Evolutionary conservation across 2,797 vertebrate species (phyloP), one percentile per base, ranked within the genome.

Genomic region (Garrulus glandarius): DNA sequence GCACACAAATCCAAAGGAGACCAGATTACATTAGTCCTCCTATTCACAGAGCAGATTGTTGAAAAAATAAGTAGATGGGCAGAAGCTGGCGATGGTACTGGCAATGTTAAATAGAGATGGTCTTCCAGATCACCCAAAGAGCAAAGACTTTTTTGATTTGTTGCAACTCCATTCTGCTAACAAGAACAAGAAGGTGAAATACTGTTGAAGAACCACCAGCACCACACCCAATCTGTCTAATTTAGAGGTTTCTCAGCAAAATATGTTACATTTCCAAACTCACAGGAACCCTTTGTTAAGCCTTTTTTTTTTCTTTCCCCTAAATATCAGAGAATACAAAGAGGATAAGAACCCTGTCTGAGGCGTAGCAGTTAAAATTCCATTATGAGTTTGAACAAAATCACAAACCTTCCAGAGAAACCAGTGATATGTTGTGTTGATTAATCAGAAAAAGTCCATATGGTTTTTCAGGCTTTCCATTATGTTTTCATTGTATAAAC

Each of bases 161-260:
- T 80, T 95, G 72, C 19, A 89, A 20, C 39, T 87, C 80, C 65
- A 59, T 83, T 88, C 41, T 82, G 44, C 55, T 86, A 75, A 88
- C 39, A 84, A 70, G 57, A 77, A 75, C 46, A 53, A 72, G 43
- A 75, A 64, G 30, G 63, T 86, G 78, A 83, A 87, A 80, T 23
- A 55, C 15, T 91, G 36, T 36, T 78, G 53, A 87, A 43, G 47
- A 94, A 32, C 16, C 27, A 41, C 9, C 7, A 59, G 27, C 6
- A 44, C 12, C 8, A 17, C 17, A 21, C 30, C 11, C 5, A 37
- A 9, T 72, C 81, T 65, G 39, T 79, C 46, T 44, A 44, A 41
- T 77, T 77, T 67, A 67, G 61, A 53, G 1, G 1, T 2, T 69
- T 90, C 71, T 85, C 18, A 34, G 10, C 10, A 77, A 70, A 83